Base-by-base conservation (phyloP, 92 coral and sea anemone genomes). In the Virgularia gustaviana region DNA sequence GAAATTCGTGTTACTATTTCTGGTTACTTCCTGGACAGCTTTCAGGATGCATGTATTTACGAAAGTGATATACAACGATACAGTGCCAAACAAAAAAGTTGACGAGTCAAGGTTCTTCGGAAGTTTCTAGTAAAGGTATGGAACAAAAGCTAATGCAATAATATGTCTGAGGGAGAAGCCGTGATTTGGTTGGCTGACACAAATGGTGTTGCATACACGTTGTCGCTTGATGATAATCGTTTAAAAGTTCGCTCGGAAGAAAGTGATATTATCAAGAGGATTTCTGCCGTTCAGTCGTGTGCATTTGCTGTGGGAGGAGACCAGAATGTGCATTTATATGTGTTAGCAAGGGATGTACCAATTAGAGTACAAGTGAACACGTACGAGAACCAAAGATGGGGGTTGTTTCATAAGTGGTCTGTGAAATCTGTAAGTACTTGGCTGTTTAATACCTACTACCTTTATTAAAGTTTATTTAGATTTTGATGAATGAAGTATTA, bases 241-340 rank as follows among this genome's bases (percentile, higher is more conserved):
- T 33, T 68, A n/a, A 68, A 53, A 10, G n/a, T 68, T 33, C 45
- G 61, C 59, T 68, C 75, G 1, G 75, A 68, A 15, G 60, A 49
- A 49, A 51, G 9, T 1, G 60, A 68, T 51, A 49, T 68, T 3
- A 68, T 92, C 61, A 92, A 92, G 67, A 90, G 98, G 25, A 70
- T 92, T 37, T 86, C 94, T 33, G 94, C 98, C 0, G 94, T 85
- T 2, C 85, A 77, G 37, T 55, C 79, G 13, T 92, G 98, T 89
- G 98, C 98, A 8, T 92, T 96, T 91, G 96, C 98, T 23, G 86
- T 92, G n/a, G 90, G 87, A 22, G 94, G 96, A 11, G 90, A 87
- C 74, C 98, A 92, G 49, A 86, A 87, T 28, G 89, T 91, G 0
- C 87, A 88, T 57, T 49, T 92, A 59, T 92, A 84, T 49, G 98